A percentile compares a stretch with the other conserved stretches of the same genome.
Conservation (phyloP, 2,113 vertebrate genomes). For the Desmodus rotundus region DNA sequence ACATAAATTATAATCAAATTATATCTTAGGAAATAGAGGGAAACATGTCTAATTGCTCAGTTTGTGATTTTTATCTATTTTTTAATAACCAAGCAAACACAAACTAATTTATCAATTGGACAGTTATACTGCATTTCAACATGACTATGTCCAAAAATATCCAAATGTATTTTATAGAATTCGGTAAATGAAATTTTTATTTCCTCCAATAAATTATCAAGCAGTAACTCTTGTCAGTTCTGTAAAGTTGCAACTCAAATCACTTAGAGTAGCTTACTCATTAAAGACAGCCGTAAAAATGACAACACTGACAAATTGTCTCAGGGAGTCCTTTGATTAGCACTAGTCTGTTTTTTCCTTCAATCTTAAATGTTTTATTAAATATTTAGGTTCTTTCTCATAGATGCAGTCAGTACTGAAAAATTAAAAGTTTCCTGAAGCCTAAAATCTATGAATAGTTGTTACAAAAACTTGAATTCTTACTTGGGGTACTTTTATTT, state of each 20-base stretch:
- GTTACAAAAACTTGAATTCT: background rate
- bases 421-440: background rate
- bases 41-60: conserved; percentile 35
- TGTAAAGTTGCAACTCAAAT: background rate
- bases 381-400: background rate
- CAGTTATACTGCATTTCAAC: conserved; percentile 20
- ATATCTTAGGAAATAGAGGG: conserved; percentile 18
- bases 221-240: background rate
- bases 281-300: background rate
- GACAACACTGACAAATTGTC: background rate
- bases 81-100: conserved; percentile 23
- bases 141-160: background rate
- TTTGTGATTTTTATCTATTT: conserved; percentile 39
- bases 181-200: conserved; percentile 28
- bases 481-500: background rate
- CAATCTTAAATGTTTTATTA: background rate
- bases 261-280: background rate
- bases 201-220: conserved; percentile 39
- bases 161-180: conserved; percentile 15
- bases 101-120: conserved; percentile 6
- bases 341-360: background rate
- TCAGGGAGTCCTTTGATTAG: background rate
- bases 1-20: conserved; percentile 28
- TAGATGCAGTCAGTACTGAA: background rate
- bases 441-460: background rate